Evolutionary conservation across 2,888 invertebrate species (phyloP).

Genomic region (Caenorhabditis doughertyi): DNA sequence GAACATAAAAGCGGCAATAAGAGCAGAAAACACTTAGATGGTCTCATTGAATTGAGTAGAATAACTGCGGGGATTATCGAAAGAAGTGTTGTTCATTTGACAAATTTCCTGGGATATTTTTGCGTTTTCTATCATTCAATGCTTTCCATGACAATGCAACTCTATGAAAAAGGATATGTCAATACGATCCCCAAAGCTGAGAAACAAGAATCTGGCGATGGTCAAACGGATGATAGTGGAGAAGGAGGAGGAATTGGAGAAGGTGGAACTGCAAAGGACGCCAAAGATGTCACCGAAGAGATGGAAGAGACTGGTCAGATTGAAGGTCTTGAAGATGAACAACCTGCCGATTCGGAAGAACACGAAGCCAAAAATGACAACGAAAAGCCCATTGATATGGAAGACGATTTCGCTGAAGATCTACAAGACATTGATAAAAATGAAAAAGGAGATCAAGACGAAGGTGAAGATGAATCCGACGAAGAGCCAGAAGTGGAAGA

Average conservation of each 20-base stretch:
- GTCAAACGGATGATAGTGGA: conserved; percentile 78
- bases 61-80: conserved; percentile 37
- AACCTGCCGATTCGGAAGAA: conserved; percentile 85
- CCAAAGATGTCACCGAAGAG: conserved; percentile 95
- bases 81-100: conserved; percentile 4
- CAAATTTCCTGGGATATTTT: conserved; percentile 42
- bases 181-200: conserved; percentile 86
- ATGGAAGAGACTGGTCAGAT: conserved; percentile 87
- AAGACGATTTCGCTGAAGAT: conserved; percentile 82
- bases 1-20: conserved; percentile 33
- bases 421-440: conserved; percentile 79
- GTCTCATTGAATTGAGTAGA: conserved; percentile 28
- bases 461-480: conserved; percentile 84
- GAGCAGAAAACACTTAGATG: conserved; percentile 10
- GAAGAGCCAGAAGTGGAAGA: conserved; percentile 74
- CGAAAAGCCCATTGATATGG: conserved; percentile 83
- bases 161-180: conserved; percentile 89
- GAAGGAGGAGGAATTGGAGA: conserved; percentile 78
- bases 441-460: conserved; percentile 86
- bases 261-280: conserved; percentile 85
- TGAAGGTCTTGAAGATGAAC: conserved; percentile 76
- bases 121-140: conserved; percentile 56
- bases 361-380: conserved; percentile 86
- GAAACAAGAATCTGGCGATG: conserved; percentile 88
- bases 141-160: conserved; percentile 66